Evolutionary conservation across 1,140 invertebrate genomes (phyloP).

Genomic region (Brachionus calyciflorus): DNA sequence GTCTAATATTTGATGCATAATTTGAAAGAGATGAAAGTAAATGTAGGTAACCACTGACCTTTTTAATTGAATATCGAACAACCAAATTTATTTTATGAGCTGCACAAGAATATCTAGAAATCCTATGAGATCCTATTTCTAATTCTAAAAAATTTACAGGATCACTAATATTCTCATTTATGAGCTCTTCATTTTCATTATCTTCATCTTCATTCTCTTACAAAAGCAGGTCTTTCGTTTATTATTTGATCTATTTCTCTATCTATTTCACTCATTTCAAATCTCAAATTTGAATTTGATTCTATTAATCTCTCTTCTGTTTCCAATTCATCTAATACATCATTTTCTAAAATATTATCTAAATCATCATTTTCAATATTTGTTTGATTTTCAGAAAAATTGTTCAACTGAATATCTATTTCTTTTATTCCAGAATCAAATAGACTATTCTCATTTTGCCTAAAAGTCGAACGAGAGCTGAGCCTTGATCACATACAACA

Average conservation of each 20-base stretch:
- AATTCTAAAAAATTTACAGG: background rate
- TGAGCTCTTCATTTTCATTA: background rate
- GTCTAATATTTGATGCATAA: too few relatives aligned
- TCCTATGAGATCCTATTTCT: conserved; percentile 20
- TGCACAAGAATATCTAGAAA: too few relatives aligned
- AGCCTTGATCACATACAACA: background rate
- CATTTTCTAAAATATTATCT: background rate
- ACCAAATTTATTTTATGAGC: too few relatives aligned
- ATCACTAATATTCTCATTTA: background rate
- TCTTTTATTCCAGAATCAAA: background rate
- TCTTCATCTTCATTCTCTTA: background rate
- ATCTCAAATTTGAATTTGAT: background rate
- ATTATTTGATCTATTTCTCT: too few relatives aligned
- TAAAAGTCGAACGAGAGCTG: background rate
- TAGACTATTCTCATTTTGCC: conserved; percentile 1
- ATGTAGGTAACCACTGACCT: too few relatives aligned
- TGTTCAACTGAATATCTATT: background rate
- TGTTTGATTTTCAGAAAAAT: background rate
- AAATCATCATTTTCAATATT: background rate
- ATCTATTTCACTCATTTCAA: background rate
- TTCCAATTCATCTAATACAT: background rate
- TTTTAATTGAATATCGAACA: too few relatives aligned
- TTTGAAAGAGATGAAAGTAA: too few relatives aligned
- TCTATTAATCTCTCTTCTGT: background rate
- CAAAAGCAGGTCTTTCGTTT: too few relatives aligned